These are phyloP conservation scores for Orthonyx spaldingii DNA, from an alignment of 2,113 vertebrate species.

Conservation along the genomic window DNA sequence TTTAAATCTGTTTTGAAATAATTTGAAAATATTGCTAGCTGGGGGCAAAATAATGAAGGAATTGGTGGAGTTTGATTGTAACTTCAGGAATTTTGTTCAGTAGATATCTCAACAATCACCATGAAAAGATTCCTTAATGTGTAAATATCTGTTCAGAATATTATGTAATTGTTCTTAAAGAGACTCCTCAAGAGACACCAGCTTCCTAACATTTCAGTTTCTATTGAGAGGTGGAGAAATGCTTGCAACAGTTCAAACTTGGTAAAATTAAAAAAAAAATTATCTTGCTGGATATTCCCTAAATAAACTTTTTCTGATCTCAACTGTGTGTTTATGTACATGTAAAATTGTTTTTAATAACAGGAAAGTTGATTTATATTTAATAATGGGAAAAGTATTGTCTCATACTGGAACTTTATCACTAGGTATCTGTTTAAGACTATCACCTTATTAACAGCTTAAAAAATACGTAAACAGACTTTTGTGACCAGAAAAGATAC, in stretches of 20 bases:
- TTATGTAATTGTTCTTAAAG: background rate
- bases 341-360: background rate
- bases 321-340: background rate
- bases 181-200: background rate
- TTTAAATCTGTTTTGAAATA: constrained; percentile 23
- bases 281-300: background rate
- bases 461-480: background rate
- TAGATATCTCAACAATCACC: background rate
- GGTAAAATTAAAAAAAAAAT: background rate
- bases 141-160: background rate
- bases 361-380: background rate
- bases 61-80: background rate
- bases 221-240: background rate
- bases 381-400: background rate
- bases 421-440: background rate
- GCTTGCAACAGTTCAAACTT: background rate
- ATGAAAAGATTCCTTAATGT: background rate
- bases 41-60: background rate
- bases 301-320: background rate
- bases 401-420: background rate
- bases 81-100: background rate
- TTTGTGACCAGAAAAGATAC: background rate
- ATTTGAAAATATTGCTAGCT: background rate
- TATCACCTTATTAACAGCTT: background rate
- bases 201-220: background rate